These are phyloP conservation scores for Dicaeum eximium DNA, from an alignment of 2,113 vertebrate genomes.

Conservation along the genomic window DNA sequence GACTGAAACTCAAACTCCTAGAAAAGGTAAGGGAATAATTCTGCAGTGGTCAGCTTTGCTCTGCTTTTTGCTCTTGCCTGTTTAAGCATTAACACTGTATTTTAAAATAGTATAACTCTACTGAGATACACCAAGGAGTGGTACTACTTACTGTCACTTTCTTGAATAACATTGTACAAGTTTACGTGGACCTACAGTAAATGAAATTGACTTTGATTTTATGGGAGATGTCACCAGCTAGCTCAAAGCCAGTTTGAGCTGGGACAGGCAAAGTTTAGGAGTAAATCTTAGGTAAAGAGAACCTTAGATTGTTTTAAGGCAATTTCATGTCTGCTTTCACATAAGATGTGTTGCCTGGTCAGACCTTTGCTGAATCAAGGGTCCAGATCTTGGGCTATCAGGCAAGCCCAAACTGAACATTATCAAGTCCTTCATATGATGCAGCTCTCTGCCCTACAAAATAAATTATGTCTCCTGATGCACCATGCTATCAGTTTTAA, in stretches of 20 bases:
- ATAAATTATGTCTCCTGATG: neutral
- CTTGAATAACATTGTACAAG: neutral
- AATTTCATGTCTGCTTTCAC: neutral
- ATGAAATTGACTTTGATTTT: neutral
- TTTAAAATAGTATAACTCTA: neutral
- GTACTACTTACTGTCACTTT: neutral
- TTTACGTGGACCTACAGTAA: neutral
- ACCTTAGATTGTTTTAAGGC: neutral
- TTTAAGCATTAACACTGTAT: neutral
- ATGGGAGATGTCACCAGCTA: neutral
- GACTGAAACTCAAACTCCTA: constrained; percentile 76
- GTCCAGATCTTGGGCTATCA: neutral
- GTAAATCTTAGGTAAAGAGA: neutral
- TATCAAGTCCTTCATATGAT: neutral
- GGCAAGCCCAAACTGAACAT: neutral
- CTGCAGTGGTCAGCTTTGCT: neutral
- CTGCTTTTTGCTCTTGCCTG: neutral
- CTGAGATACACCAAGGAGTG: neutral
- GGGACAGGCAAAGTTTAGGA: neutral
- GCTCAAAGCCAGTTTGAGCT: neutral
- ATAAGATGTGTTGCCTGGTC: neutral
- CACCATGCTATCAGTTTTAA: neutral
- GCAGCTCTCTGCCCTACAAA: neutral
- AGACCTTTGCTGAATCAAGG: neutral
- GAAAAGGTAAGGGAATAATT: constrained; percentile 74